Base-by-base conservation (phyloP, 2,113 vertebrate genomes). In the Nibea coibor region DNA sequence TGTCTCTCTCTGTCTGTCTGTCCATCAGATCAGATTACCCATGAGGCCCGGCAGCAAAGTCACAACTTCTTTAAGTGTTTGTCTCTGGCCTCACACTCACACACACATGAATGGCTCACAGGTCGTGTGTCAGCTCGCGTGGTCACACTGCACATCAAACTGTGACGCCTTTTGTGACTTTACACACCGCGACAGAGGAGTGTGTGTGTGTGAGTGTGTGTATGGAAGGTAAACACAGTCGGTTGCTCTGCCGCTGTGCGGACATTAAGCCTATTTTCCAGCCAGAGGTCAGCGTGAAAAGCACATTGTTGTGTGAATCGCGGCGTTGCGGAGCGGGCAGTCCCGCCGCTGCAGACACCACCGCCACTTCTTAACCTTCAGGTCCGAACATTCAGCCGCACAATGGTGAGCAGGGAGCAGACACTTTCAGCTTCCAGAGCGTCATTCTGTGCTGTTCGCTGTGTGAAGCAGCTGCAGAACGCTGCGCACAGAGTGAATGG, bases 201-300 rank as follows among this genome's bases (percentile, higher is more conserved):
- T 51, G 58, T 51, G 42, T 53, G 86, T 56, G 56, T 61, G 64
- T 58, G 68, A 61, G 75, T 67, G 70, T 75, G 81, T 81, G 77
- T 68, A 75, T 24, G 65, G 59, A 87, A 90, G 78, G 83, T 92
- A 84, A 90, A 89, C 87, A 86, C 66, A 79, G 73, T 79, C 56
- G 12, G 76, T 59, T 10, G 48, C 90, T 78, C 50, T 48, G 79
- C 81, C 48, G 76, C 85, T 58, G 76, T 74, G 82, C 11, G 87
- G 86, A 89, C 86, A 91, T 88, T 91, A 93, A 91, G 89, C 91
- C 91, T 93, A 89, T 91, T 93, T 93, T 90, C 87, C 89, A 90
- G 90, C 86, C 69, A 85, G 86, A 81, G 88, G 88, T 91, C 88
- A 90, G 75, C 26, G 74, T 91, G 90, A 90, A 93, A 91, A 87